phyloP scores from a whole-genome alignment of 2,113 vertebrate species.

The Poeciliopsis retropinna region DNA sequence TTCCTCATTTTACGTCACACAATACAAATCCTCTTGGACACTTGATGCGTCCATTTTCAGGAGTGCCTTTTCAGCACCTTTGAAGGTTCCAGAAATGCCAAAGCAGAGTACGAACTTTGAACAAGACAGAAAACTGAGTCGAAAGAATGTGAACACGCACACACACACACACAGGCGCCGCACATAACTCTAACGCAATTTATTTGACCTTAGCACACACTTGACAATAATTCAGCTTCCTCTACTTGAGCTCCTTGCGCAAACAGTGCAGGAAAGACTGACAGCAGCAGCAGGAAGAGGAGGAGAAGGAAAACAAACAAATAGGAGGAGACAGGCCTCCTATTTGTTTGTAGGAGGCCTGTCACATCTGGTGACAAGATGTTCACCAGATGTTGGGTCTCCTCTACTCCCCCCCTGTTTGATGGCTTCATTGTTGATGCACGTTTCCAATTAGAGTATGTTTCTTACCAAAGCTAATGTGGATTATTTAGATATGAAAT shows the following conservation, averaged over 20 bases:
- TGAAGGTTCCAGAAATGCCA: no score
- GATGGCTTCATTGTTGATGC: neutral
- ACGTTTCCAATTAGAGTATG: no score
- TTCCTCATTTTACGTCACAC: no score
- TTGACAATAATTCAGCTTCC: neutral
- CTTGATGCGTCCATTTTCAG: no score
- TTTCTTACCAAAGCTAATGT: neutral
- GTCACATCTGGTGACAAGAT: conserved; percentile 2
- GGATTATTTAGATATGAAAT: neutral
- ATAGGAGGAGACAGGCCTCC: neutral
- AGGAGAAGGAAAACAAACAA: neutral
- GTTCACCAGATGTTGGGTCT: neutral
- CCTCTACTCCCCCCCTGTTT: neutral
- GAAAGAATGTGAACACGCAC: neutral
- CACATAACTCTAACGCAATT: neutral
- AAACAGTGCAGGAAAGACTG: neutral
- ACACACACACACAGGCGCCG: neutral
- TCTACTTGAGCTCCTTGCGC: neutral
- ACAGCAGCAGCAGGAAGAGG: neutral
- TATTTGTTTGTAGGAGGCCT: no score
- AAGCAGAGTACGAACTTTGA: no score
- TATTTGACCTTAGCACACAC: neutral
- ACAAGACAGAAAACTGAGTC: neutral
- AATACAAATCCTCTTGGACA: no score
- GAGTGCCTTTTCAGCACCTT: no score